These are phyloP conservation scores for Theretra japonica DNA, from an alignment of 2,888 invertebrate genomes.

Conservation along the genomic window DNA sequence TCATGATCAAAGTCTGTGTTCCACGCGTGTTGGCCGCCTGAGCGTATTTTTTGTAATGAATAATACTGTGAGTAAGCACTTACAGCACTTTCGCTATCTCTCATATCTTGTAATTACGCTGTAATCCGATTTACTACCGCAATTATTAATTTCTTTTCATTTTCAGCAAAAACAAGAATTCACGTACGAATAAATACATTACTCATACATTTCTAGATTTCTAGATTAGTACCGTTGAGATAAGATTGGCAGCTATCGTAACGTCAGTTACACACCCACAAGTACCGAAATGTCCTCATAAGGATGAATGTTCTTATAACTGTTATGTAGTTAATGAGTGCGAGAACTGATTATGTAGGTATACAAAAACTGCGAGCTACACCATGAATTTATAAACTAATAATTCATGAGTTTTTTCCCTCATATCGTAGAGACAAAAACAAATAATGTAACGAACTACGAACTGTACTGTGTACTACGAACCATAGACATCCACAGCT, in stretches of 20 bases:
- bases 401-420: too few species aligned
- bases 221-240: neutral
- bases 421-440: too few species aligned
- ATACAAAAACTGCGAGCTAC: too few species aligned
- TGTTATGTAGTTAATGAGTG: too few species aligned
- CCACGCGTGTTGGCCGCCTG: neutral
- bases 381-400: too few species aligned
- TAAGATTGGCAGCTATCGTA: constrained; percentile 10
- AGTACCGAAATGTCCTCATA: neutral
- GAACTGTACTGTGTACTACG: too few species aligned
- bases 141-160: neutral
- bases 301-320: neutral
- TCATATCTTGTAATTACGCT: constrained; percentile 15
- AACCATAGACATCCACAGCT: too few species aligned
- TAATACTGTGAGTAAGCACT: neutral
- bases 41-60: neutral
- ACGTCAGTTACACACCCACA: constrained; percentile 19
- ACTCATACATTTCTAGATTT: constrained; percentile 16
- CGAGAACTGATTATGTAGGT: too few species aligned
- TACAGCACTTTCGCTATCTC: neutral
- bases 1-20: neutral
- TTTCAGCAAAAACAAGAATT: neutral
- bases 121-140: constrained; percentile 27
- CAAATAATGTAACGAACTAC: too few species aligned
- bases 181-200: neutral